Evolutionary conservation across 2,113 vertebrate species (phyloP).

Genomic region (Coptodon bakossiorum): DNA sequence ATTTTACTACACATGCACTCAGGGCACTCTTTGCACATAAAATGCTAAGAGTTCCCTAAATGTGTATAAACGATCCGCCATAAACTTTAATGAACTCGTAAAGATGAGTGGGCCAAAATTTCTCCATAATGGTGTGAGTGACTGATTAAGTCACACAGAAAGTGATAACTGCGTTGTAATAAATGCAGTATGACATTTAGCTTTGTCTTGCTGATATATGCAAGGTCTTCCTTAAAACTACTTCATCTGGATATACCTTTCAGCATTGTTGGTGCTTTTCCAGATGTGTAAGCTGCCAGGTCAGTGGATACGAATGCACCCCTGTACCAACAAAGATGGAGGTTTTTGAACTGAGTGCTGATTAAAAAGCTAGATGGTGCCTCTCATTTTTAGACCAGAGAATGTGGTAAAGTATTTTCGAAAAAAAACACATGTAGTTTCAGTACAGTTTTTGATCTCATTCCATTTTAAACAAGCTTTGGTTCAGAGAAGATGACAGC

Average conservation of each 20-base stretch:
- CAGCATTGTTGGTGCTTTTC: neutral
- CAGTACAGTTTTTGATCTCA: neutral
- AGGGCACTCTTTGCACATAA: neutral
- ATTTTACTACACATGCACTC: neutral
- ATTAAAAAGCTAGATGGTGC: neutral
- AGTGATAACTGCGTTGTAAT: neutral
- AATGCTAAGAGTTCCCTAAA: neutral
- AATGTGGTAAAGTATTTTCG: rapidly evolving
- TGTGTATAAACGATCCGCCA: rapidly evolving
- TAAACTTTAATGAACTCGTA: neutral
- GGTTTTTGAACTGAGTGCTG: rapidly evolving
- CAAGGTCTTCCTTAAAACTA: neutral
- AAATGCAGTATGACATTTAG: neutral
- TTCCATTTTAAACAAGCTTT: neutral
- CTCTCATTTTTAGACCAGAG: neutral
- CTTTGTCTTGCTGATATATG: neutral
- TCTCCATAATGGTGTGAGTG: rapidly evolving
- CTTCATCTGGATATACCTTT: rapidly evolving
- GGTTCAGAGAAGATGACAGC: neutral
- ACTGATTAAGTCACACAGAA: neutral
- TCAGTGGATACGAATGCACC: neutral
- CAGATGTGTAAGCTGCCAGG: neutral
- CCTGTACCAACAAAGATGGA: rapidly evolving
- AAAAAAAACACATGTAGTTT: neutral
- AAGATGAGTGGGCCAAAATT: rapidly evolving